Evolutionary conservation across 2,113 vertebrate genomes (phyloP).

Genomic region (Arizona elegans): DNA sequence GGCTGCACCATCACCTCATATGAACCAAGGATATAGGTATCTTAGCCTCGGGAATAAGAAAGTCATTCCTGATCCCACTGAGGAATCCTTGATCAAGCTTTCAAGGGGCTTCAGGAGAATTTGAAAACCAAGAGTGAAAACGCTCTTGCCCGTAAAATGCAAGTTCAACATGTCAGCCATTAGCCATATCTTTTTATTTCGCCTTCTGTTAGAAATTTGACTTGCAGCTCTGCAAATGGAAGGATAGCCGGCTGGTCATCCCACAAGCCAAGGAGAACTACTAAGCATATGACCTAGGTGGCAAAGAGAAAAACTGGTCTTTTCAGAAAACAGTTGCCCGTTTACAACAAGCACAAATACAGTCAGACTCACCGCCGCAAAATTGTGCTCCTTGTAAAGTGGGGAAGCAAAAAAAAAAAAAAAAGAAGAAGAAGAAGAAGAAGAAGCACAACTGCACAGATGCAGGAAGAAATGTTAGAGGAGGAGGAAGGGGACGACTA

Average conservation of each 20-base stretch:
- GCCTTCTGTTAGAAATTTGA: rapidly evolving
- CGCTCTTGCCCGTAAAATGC: neutral
- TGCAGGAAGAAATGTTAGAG: constrained; percentile 21
- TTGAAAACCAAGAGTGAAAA: neutral
- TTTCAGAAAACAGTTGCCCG: constrained; percentile 56
- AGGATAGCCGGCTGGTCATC: neutral
- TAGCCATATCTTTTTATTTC: neutral
- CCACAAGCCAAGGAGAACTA: constrained; percentile 3
- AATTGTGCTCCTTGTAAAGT: constrained; percentile 19
- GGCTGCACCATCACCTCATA: neutral
- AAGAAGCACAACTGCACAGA: too few relatives aligned
- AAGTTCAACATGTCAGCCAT: neutral
- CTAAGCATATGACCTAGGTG: constrained; percentile 10
- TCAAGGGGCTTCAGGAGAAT: neutral
- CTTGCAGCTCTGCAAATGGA: neutral
- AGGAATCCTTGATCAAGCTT: neutral
- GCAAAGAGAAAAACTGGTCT: constrained; percentile 40
- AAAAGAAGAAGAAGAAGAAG: too few relatives aligned
- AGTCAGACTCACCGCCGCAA: neutral
- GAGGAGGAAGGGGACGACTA: neutral
- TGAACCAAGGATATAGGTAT: neutral
- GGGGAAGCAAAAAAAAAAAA: constrained; percentile 30
- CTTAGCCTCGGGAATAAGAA: neutral
- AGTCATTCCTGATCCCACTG: neutral
- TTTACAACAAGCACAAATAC: constrained; percentile 28